Conservation (phyloP, 2,113 vertebrate species). For the Anarrhichthys ocellatus region DNA sequence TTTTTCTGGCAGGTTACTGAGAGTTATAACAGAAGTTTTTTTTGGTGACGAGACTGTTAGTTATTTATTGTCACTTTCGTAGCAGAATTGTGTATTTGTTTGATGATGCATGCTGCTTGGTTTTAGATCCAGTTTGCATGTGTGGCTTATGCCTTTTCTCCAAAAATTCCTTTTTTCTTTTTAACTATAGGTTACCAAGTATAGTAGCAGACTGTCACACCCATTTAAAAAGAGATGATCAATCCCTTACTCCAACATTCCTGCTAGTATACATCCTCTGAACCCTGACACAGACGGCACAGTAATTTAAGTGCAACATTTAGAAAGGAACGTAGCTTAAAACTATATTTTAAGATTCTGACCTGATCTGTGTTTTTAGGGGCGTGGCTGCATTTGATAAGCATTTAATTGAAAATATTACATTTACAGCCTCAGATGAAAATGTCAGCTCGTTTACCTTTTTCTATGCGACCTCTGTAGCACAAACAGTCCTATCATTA, state of each 20-base stretch:
- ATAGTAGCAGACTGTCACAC: constrained; percentile 14
- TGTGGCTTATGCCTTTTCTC: neutral
- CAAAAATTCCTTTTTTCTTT: neutral
- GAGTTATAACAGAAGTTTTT: neutral
- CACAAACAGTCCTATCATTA: constrained; percentile 35
- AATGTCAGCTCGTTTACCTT: neutral
- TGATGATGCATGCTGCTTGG: neutral
- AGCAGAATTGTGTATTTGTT: neutral
- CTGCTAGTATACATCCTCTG: constrained; percentile 16
- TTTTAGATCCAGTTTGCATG: neutral
- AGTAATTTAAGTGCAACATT: constrained; percentile 22
- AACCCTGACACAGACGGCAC: constrained; percentile 5
- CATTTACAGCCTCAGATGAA: neutral
- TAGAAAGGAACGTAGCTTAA: neutral
- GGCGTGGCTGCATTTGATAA: neutral
- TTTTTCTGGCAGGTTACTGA: neutral
- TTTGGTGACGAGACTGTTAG: neutral
- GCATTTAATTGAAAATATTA: neutral
- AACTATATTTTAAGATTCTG: neutral
- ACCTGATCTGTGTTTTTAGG: neutral
- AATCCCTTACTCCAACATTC: neutral
- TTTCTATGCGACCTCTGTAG: neutral
- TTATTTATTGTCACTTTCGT: neutral
- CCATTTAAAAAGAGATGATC: constrained; percentile 20
- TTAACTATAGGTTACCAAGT: neutral